Percentiles rank a stretch among this genome's conserved stretches.
Conservation (phyloP, 37 sponge, comb jelly and placozoan species). For the Haliclona indistincta region DNA sequence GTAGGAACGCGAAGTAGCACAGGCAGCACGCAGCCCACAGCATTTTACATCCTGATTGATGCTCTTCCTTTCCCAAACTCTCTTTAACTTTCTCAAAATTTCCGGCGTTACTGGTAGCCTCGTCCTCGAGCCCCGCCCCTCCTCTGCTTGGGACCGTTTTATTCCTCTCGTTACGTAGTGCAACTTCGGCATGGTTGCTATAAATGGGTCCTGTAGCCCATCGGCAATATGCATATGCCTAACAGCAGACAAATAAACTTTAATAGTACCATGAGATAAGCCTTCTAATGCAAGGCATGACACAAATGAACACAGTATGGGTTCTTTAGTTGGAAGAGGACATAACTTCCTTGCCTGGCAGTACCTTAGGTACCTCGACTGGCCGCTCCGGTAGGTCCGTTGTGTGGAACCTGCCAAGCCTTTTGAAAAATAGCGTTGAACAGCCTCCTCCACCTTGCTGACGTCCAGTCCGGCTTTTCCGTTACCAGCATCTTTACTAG, state of each 20-base stretch:
- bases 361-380: not conserved
- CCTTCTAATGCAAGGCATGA: conserved; percentile 19
- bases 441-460: conserved; percentile 6
- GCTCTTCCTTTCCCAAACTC: not conserved
- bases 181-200: conserved; percentile 22
- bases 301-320: conserved; percentile 10
- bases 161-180: conserved; percentile 41
- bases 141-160: conserved; percentile 8
- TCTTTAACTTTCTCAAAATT: not conserved
- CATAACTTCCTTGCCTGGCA: not conserved
- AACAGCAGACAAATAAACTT: conserved; percentile 48
- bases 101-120: conserved; percentile 1
- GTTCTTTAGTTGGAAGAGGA: conserved; percentile 15
- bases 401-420: conserved; percentile 23
- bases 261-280: conserved; percentile 27
- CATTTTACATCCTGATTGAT: not conserved
- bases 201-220: conserved; percentile 18
- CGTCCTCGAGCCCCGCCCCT: not conserved
- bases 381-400: conserved; percentile 3
- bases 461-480: conserved; percentile 28
- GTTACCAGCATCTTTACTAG: conserved; percentile 2
- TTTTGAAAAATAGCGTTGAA: conserved; percentile 12
- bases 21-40: conserved; percentile 10
- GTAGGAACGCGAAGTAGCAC: conserved; percentile 5
- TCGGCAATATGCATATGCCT: conserved; percentile 25